phyloP scores from a whole-genome alignment of 2,888 invertebrate species.

The Ormyrus labotus region DNA sequence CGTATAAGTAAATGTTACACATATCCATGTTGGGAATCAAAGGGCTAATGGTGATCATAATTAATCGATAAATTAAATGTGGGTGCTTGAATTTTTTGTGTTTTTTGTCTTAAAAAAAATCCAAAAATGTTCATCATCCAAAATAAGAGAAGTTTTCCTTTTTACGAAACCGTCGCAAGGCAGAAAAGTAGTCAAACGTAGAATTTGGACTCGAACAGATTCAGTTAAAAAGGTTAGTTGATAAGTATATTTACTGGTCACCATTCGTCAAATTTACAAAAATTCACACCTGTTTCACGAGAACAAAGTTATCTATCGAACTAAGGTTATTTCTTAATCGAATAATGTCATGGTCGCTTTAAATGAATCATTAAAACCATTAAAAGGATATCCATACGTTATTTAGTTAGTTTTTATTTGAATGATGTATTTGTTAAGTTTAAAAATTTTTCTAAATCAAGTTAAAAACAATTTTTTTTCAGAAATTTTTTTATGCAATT shows the following conservation, averaged over 20 bases:
- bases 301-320: conserved; percentile 24
- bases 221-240: conserved; percentile 68
- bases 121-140: conserved; percentile 45
- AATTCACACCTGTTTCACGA: conserved; percentile 12
- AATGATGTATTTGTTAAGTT: background rate
- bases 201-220: conserved; percentile 32
- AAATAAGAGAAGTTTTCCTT: conserved; percentile 20
- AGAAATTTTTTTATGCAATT: no score
- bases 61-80: conserved; percentile 19
- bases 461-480: no score
- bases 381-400: background rate
- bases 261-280: conserved; percentile 49
- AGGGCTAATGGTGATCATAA: conserved; percentile 55
- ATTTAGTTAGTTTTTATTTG: background rate
- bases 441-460: background rate
- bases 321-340: conserved; percentile 39
- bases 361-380: background rate
- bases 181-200: conserved; percentile 33
- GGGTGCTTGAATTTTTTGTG: conserved; percentile 47
- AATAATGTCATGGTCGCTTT: background rate
- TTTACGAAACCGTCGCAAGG: conserved; percentile 30
- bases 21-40: conserved; percentile 10
- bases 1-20: conserved; percentile 24
- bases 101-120: conserved; percentile 35
- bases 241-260: conserved; percentile 50